Evolutionary conservation across 2,113 vertebrate species (phyloP), one percentile per base, ranked within the genome.

Genomic region (Telmatochromis brichardi): DNA sequence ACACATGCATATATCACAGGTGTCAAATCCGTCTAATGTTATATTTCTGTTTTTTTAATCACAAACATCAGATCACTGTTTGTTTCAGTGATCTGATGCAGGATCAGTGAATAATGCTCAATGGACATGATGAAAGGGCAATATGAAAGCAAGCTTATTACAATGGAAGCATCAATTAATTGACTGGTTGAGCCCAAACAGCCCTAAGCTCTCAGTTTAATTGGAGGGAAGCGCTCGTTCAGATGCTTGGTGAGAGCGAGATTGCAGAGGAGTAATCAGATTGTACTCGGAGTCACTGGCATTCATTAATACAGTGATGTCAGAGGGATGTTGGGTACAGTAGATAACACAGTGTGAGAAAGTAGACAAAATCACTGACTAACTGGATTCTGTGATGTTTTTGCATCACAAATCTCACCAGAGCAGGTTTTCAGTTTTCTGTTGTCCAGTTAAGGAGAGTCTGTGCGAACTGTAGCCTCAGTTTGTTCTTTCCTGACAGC

Each of bases 131-230:
- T 73, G 85, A 71, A 82, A 86, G 65, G 47, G 76, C 80, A 83
- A 87, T 84, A 82, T 90, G 73, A 88, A 89, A 90, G 90, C 86
- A 79, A 73, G 87, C 81, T 87, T 85, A 57, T 85, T 88, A 19
- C 91, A 86, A 47, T 86, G 87, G 82, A 92, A 87, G 88, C 68
- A 37, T 93, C 90, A 88, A 93, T 92, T 42, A 82, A 93, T 87
- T 82, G 92, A 91, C 85, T 12, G 7, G 28, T 73, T 47, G 21
- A 57, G 68, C 35, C 83, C n/a, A 78, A 93, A 90, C 85, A 45
- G 90, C 91, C 90, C 81, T 57, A 83, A 91, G 91, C 90, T 87
- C 71, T 65, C 54, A 9, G 87, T 86, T 84, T 90, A 90, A 90
- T 86, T 88, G 89, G 85, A 82, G 47, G 28, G 87, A 79, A 35